These are phyloP conservation scores for Onychomys leucogaster DNA, from an alignment of 2,797 vertebrate species.

Conservation along the genomic window DNA sequence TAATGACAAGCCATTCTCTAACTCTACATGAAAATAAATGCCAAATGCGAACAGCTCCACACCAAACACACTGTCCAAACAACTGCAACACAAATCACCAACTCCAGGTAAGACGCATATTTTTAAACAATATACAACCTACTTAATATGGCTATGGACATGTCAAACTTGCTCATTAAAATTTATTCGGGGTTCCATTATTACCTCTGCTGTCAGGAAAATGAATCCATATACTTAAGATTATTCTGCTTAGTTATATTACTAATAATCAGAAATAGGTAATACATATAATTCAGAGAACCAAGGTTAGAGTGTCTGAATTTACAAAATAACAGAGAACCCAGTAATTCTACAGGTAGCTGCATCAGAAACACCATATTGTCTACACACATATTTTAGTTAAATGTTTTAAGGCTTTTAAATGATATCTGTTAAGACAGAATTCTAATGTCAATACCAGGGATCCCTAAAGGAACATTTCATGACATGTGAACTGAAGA, in stretches of 20 bases:
- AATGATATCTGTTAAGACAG: neutral
- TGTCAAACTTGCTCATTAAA: neutral
- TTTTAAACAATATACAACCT: neutral
- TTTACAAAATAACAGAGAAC: slow-evolving; percentile 12
- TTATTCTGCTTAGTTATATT: slow-evolving; percentile 30
- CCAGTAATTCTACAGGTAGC: neutral
- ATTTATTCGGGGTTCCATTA: neutral
- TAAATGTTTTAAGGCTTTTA: neutral
- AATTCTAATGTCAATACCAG: neutral
- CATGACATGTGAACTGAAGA: neutral
- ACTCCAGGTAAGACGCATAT: neutral
- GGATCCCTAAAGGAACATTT: neutral
- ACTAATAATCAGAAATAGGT: slow-evolving; percentile 5
- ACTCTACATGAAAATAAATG: neutral
- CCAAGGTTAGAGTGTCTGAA: neutral
- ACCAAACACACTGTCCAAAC: neutral
- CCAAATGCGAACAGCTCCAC: neutral
- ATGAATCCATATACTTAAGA: slow-evolving; percentile 28
- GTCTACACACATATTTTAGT: neutral
- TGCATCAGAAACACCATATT: neutral
- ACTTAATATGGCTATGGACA: neutral
- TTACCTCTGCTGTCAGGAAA: slow-evolving; percentile 51
- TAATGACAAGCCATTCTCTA: neutral
- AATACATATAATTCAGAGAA: slow-evolving; percentile 19
- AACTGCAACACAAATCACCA: neutral